Base-by-base conservation (phyloP, 2,113 vertebrate species). In the Halichoeres trimaculatus region DNA sequence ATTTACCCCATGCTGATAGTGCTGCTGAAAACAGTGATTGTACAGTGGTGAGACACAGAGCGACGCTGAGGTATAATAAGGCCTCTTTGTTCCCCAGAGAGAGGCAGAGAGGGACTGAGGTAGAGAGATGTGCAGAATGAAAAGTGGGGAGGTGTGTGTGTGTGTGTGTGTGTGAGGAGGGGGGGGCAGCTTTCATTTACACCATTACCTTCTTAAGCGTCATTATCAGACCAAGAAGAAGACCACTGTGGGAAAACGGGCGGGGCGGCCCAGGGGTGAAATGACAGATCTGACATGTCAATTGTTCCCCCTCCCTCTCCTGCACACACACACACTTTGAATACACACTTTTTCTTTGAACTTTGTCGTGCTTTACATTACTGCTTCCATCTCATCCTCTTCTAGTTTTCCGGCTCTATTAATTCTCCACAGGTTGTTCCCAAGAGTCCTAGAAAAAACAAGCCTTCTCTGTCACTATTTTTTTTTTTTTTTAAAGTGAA, bases 131-230 rank as follows among this genome's bases (percentile, higher is more conserved):
- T 73, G 79, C 68, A 80, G 74, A 72, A 70, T 74, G 79, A 81
- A 35, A 55, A 57, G 40, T 43, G 47, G 60, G 4, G 48, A 13
- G 22, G 41, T 35, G 50, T 2, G n/a, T n/a, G n/a, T n/a, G 41
- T 35, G 50, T 2, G n/a, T n/a, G n/a, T n/a, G n/a, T n/a, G n/a
- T n/a, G 43, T 6, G 26, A 26, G 47, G 35, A 12, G 54, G 58
- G 48, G 74, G 65, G 73, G 73, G 70, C 55, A 82, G 89, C 90
- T 88, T 92, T 93, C 89, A 91, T 93, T 94, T 90, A 94, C 92
- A 92, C 89, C 90, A 94, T 95, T 94, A 94, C 92, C 93, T 93
- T 91, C 93, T 94, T 94, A 94, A 94, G 88, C 88, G 81, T 93
- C 90, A 93, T 93, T 94, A 89, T 90, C 83, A 84, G 91, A 88